Evolutionary conservation across 2,113 vertebrate species (phyloP).

Genomic region (Caranx melampygus): DNA sequence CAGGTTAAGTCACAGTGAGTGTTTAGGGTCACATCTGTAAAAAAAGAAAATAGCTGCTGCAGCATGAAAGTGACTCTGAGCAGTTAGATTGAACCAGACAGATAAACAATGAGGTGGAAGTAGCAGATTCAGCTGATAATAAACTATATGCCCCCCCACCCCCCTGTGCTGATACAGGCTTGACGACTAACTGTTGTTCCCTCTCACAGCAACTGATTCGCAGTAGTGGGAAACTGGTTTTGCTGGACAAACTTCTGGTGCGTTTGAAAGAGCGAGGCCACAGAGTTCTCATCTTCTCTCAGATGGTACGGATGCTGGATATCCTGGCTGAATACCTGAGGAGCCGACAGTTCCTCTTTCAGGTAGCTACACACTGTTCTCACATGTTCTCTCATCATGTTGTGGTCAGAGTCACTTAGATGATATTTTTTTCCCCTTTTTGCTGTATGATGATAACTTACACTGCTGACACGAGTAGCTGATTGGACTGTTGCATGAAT

Average conservation of each 20-base stretch:
- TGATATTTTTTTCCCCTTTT: too few relatives aligned
- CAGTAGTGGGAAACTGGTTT: slow-evolving; percentile 96
- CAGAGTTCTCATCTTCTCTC: slow-evolving; percentile 98
- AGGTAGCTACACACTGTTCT: slow-evolving; percentile 78
- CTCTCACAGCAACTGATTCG: slow-evolving; percentile 92
- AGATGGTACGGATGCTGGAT: slow-evolving; percentile 99
- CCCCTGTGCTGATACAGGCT: not conserved
- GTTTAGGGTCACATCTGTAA: too few relatives aligned
- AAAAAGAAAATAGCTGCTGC: too few relatives aligned
- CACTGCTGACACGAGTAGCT: too few relatives aligned
- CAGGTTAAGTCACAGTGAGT: too few relatives aligned
- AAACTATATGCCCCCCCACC: too few relatives aligned
- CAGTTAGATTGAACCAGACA: too few relatives aligned
- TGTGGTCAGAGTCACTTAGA: not conserved
- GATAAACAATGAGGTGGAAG: too few relatives aligned
- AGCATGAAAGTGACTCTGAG: too few relatives aligned
- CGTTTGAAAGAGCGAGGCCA: slow-evolving; percentile 95
- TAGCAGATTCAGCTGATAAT: too few relatives aligned
- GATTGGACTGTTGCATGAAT: too few relatives aligned
- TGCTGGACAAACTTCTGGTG: slow-evolving; percentile 96
- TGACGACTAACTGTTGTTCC: not conserved
- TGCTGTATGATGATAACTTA: too few relatives aligned
- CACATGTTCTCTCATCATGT: not conserved
- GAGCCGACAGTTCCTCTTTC: slow-evolving; percentile 95
- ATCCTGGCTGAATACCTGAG: slow-evolving; percentile 98